Evolutionary conservation across 2,888 invertebrate genomes (phyloP).

Genomic region (Hipparchia sbordonii): DNA sequence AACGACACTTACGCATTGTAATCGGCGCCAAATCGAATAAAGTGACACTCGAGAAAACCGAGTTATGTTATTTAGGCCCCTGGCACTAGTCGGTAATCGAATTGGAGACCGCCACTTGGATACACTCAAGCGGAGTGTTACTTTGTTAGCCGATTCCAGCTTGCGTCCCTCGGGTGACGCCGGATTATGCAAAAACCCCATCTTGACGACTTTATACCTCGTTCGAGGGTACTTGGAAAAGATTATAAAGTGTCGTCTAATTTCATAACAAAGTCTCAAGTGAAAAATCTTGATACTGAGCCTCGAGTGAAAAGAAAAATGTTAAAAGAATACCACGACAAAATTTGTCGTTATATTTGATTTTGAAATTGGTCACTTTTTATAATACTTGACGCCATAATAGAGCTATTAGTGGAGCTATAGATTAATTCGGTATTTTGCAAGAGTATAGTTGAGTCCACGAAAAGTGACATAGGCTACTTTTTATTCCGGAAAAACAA

Average conservation of each 20-base stretch:
- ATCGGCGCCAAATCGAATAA: conserved; percentile 75
- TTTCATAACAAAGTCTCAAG: conserved; percentile 11
- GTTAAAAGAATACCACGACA: not conserved
- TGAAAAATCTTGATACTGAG: not conserved
- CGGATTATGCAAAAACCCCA: conserved; percentile 65
- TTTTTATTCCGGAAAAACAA: too few species aligned
- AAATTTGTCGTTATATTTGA: too few species aligned
- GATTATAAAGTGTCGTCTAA: conserved; percentile 19
- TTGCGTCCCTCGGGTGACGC: conserved; percentile 49
- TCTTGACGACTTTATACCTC: conserved; percentile 35
- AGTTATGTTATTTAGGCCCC: conserved; percentile 75
- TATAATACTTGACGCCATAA: too few species aligned
- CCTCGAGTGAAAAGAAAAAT: too few species aligned
- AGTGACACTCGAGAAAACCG: conserved; percentile 72
- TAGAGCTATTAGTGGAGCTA: too few species aligned
- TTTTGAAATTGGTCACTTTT: too few species aligned
- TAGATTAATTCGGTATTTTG: too few species aligned
- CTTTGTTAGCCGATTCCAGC: conserved; percentile 78
- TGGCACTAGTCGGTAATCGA: conserved; percentile 75
- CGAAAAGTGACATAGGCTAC: too few species aligned
- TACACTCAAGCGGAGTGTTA: conserved; percentile 74
- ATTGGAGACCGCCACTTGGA: conserved; percentile 76
- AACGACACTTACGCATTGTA: conserved; percentile 73
- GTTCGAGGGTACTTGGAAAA: conserved; percentile 42
- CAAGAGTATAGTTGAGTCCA: too few species aligned